phyloP scores from a whole-genome alignment of 1,140 invertebrate genomes.

The Heliconius congener region DNA sequence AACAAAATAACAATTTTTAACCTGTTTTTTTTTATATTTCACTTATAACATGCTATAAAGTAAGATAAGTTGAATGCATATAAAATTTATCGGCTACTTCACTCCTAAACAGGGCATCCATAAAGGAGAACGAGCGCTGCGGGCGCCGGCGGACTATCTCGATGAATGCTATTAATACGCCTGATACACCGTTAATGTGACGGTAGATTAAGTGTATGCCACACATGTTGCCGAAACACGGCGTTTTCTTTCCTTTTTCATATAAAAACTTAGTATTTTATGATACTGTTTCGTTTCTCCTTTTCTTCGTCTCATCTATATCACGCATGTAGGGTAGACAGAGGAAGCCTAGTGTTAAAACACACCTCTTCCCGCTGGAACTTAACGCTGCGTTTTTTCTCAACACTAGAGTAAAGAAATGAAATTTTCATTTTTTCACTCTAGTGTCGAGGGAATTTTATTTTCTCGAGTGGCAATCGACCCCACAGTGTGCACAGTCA shows the following conservation, averaged over 20 bases:
- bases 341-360: too few relatives aligned
- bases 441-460: too few relatives aligned
- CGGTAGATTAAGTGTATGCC: slow-evolving; percentile 42
- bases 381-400: too few relatives aligned
- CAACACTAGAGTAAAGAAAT: too few relatives aligned
- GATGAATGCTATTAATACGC: slow-evolving; percentile 71
- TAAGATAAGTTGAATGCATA: slow-evolving; percentile 54
- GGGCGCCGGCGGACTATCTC: slow-evolving; percentile 55
- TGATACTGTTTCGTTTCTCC: too few relatives aligned
- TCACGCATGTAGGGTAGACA: too few relatives aligned
- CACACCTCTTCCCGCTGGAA: too few relatives aligned
- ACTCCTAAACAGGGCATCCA: slow-evolving; percentile 56
- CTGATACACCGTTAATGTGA: slow-evolving; percentile 61
- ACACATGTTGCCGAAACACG: slow-evolving; percentile 15
- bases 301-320: too few relatives aligned
- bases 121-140: slow-evolving; percentile 53
- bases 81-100: slow-evolving; percentile 61
- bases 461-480: too few relatives aligned
- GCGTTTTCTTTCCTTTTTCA: not conserved
- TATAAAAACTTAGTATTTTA: not conserved
- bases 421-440: too few relatives aligned
- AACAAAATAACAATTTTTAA: slow-evolving; percentile 9
- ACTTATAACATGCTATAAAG: slow-evolving; percentile 44
- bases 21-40: slow-evolving; percentile 18
- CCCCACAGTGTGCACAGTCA: too few relatives aligned